Evolutionary conservation across 2,797 vertebrate species (phyloP).

Genomic region (Falco columbarius): DNA sequence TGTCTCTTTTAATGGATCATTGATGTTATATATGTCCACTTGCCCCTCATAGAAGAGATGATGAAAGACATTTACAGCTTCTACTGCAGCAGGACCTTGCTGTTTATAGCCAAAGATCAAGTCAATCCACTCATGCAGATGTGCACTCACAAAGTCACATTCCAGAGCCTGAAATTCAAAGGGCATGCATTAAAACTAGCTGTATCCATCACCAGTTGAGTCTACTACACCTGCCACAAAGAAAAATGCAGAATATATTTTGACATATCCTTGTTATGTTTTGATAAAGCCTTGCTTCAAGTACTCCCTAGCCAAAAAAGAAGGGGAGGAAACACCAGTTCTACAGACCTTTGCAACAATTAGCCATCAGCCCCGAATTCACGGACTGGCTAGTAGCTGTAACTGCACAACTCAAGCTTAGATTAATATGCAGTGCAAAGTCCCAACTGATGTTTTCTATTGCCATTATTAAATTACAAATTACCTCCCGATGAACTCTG

Average conservation of each 20-base stretch:
- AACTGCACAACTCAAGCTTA: not conserved
- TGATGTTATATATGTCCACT: conserved; percentile 99
- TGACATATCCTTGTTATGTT: not conserved
- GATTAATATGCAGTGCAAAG: not conserved
- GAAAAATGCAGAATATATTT: not conserved
- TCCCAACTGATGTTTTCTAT: not conserved
- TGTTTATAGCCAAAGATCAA: conserved; percentile 98
- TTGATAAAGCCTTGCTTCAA: not conserved
- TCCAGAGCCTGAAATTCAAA: conserved; percentile 88
- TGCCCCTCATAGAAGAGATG: conserved; percentile 99
- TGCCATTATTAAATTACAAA: not conserved
- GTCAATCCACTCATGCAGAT: conserved; percentile 98
- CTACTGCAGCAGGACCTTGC: conserved; percentile 94
- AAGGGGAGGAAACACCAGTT: not conserved
- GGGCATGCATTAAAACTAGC: not conserved
- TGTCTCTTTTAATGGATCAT: conserved; percentile 97
- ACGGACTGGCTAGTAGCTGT: not conserved
- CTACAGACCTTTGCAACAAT: not conserved
- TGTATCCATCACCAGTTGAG: accelerated
- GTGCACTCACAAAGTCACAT: conserved; percentile 96
- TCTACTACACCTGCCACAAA: not conserved
- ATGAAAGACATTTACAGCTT: conserved; percentile 97
- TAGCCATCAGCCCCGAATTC: not conserved
- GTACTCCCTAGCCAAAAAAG: not conserved
- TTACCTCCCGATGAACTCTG: conserved; percentile 95